Percentiles rank a stretch among this genome's conserved stretches.
Evolutionary conservation across 2,113 vertebrate genomes (phyloP).

Genomic region (Procavia capensis): DNA sequence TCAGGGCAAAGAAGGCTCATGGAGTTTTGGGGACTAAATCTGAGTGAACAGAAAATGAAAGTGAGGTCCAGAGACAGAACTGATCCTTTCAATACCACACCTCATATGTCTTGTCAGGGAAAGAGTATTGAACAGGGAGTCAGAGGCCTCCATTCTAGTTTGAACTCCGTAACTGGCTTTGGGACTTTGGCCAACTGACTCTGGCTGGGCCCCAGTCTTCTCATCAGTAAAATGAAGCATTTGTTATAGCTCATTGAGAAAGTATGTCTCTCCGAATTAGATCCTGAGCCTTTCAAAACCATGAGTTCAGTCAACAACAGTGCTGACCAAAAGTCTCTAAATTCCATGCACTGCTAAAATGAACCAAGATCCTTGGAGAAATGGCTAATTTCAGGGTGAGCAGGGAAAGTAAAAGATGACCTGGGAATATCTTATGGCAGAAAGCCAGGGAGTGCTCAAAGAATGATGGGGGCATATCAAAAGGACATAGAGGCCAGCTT

Average conservation of each 20-base stretch:
- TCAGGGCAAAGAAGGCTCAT: not conserved
- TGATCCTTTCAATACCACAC: not conserved
- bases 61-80: not conserved
- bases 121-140: not conserved
- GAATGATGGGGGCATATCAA: not conserved
- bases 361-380: not conserved
- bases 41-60: slow-evolving; percentile 20
- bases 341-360: not conserved
- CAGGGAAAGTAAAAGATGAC: not conserved
- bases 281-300: slow-evolving; percentile 1
- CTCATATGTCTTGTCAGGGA: not conserved
- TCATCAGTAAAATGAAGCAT: not conserved
- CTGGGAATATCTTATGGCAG: not conserved
- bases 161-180: not conserved
- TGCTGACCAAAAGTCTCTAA: no score
- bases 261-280: not conserved
- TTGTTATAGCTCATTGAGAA: not conserved
- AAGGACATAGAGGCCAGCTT: slow-evolving; percentile 15
- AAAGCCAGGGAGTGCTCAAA: not conserved
- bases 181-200: not conserved
- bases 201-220: not conserved
- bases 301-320: not conserved
- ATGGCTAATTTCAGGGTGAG: not conserved
- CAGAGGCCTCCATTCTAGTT: not conserved
- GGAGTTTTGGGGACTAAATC: not conserved